Evolutionary conservation across 2,113 vertebrate species (phyloP), one percentile per base, ranked within the genome.

Genomic region (Terrapene triunguis): DNA sequence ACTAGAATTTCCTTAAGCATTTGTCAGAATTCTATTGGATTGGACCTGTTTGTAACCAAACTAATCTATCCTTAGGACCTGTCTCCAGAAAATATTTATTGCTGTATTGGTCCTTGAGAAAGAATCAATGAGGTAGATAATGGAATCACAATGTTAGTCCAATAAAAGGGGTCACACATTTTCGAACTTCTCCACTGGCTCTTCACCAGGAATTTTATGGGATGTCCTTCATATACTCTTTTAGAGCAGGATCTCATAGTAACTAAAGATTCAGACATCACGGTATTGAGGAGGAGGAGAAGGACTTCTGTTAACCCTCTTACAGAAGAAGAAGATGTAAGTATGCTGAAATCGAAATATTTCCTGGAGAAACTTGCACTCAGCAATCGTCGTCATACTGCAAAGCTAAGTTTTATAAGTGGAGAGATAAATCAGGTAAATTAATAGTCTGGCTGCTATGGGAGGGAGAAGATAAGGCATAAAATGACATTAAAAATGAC

Each of bases 311-410:
- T 69, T 96, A 96, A 96, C 93, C 88, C 90, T 87, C 93, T 90
- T 74, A 89, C 4, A 89, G 80, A 59, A 88, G 48, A 82, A 88
- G 55, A 93, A 80, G 0, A 95, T 93, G 97, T 97, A 91, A 97
- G 95, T 47, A 3, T 22, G 81, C 80, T 90, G 86, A 90, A 94
- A 97, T 74, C 91, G 95, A 97, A 97, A 97, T 89, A 59, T 59
- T 81, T 95, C 94, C 76, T 84, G n/a, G 85, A 96, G 91, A 97
- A 96, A 91, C 81, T 88, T 4, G 0, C 42, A 47, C 88, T 96
- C 92, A 86, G 88, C 81, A 94, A 3, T 80, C 84, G 82, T 93
- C 96, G 59, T 94, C 95, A 92, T 53, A 27, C 84, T 93, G 53
- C 35, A 92, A 94, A 95, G 92, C 95, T 89, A 95, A 97, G 91